phyloP scores from a whole-genome alignment of 2,888 invertebrate species.

The Ptychoptera albimana region DNA sequence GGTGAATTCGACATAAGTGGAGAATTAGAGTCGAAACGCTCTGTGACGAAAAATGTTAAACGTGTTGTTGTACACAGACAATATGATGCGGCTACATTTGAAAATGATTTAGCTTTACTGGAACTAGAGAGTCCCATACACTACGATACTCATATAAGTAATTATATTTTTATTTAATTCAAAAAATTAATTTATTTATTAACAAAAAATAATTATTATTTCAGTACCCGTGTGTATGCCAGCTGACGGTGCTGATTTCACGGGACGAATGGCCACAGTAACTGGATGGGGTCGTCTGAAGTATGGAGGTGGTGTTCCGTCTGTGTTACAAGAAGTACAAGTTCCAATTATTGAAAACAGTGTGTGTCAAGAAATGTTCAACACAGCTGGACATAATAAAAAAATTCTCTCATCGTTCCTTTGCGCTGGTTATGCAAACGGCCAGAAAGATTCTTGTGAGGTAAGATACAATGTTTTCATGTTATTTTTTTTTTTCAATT shows the following conservation, averaged over 20 bases:
- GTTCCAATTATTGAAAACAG: constrained; percentile 76
- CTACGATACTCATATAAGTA: constrained; percentile 72
- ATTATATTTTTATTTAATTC: constrained; percentile 11
- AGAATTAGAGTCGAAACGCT: constrained; percentile 59
- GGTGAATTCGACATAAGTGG: constrained; percentile 84
- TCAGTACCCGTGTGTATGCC: constrained; percentile 86
- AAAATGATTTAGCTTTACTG: constrained; percentile 76
- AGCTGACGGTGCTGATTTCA: constrained; percentile 59
- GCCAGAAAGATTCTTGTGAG: constrained; percentile 85
- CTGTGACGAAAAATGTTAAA: constrained; percentile 67
- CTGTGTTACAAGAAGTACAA: constrained; percentile 77
- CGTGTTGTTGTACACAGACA: constrained; percentile 77
- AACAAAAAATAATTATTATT: constrained; percentile 11
- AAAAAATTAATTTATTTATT: neutral
- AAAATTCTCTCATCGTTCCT: constrained; percentile 74
- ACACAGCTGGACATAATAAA: constrained; percentile 76
- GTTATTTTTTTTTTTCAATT: neutral
- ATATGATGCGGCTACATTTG: constrained; percentile 81
- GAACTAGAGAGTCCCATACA: constrained; percentile 70
- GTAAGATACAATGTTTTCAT: constrained; percentile 35
- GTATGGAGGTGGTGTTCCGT: constrained; percentile 82
- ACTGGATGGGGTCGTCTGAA: constrained; percentile 87
- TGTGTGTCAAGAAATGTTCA: constrained; percentile 89
- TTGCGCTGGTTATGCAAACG: constrained; percentile 84
- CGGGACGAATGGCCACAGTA: constrained; percentile 73